These are phyloP conservation scores for Amphipoea lucens DNA, from an alignment of 2,888 invertebrate genomes.

Conservation along the genomic window DNA sequence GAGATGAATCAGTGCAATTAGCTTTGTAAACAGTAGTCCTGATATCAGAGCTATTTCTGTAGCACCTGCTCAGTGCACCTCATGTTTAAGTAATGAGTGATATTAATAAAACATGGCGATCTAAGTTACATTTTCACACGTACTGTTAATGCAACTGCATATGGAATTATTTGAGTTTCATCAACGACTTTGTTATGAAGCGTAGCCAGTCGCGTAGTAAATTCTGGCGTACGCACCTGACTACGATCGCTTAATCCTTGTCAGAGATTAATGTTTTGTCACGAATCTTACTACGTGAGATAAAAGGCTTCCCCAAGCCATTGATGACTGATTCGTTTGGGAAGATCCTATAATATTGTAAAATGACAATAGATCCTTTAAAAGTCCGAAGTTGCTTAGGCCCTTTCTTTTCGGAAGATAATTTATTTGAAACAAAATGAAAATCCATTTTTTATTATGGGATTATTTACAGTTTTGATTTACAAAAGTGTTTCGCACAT, in stretches of 20 bases:
- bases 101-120: constrained; percentile 41
- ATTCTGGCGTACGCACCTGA: constrained; percentile 2
- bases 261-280: background rate
- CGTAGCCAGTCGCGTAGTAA: constrained; percentile 13
- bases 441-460: background rate
- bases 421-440: background rate
- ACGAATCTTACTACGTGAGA: background rate
- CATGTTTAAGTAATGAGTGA: constrained; percentile 28
- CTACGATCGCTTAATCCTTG: constrained; percentile 10
- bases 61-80: constrained; percentile 20
- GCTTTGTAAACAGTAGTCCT: constrained; percentile 38
- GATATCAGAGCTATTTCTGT: constrained; percentile 48
- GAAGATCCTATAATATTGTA: background rate
- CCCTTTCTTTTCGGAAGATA: background rate
- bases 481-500: background rate
- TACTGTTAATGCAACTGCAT: constrained; percentile 14
- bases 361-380: background rate
- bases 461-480: background rate
- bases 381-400: background rate
- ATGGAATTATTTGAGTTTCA: background rate
- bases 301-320: background rate
- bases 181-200: constrained; percentile 21
- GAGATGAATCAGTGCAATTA: constrained; percentile 51
- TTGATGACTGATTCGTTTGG: background rate
- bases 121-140: constrained; percentile 24